Evolutionary conservation across 2,797 vertebrate species (phyloP), one percentile per base, ranked within the genome.

Genomic region (Hydrocynus forskahlii): DNA sequence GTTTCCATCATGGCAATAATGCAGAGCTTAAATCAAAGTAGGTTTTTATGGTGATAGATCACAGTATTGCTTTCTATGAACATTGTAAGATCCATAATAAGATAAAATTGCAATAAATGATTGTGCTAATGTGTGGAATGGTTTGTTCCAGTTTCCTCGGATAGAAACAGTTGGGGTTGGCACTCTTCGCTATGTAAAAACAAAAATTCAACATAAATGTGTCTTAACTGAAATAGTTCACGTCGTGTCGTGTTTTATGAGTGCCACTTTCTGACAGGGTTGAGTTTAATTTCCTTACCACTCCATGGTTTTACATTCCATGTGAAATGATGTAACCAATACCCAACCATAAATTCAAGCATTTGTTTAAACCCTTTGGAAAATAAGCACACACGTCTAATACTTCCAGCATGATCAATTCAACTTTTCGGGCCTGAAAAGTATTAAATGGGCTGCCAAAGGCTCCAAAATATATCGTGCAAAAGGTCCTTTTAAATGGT

Each of bases 401-500:
- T 74, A 71, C 54, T 38, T 59, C 69, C 48, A 72, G 59, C 21
- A 55, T 54, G 16, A 17, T 57, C 73, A 77, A 79, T 80, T 77
- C 62, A 5, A 14, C 66, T 73, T 23, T 70, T 68, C 29, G 1
- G 69, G 68, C 75, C 57, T 68, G 21, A 75, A 81, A 81, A 55
- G 23, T 57, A 66, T 79, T 66, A 50, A 80, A 80, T 35, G 10
- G 70, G 57, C 76, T 66, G 75, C 81, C 81, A 81, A 73, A 35
- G 81, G 25, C 43, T 54, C 9, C 52, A 12, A 77, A 80, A 86
- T 78, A 84, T 84, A 84, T 69, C 0, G 55, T 35, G 55, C 67
- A 67, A 63, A 80, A 81, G 73, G 23, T 19, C 75, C 63, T 70
- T 81, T 74, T 78, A 81, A 83, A 75, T 62, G 23, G 35, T 79